A percentile compares a stretch with the other conserved stretches of the same genome.
Conservation (phyloP, 2,888 invertebrate species). For the Iphiclides podalirius region DNA sequence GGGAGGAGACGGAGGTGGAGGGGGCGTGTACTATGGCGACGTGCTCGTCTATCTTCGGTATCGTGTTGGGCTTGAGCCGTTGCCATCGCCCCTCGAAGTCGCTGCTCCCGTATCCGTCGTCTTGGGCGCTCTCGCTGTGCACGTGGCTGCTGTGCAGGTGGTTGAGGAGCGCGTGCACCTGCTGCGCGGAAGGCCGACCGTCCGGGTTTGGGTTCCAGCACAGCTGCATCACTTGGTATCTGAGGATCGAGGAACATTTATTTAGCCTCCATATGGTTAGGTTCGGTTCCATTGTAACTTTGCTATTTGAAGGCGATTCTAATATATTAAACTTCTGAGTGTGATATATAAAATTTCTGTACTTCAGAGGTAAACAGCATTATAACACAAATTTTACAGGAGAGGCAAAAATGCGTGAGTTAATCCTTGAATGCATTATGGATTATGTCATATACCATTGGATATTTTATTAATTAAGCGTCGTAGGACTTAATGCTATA, state of each 20-base stretch:
- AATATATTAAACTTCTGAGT: too few species aligned
- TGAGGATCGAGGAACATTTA: constrained; percentile 40
- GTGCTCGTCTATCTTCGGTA: constrained; percentile 79
- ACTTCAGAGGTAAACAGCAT: too few species aligned
- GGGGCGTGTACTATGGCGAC: constrained; percentile 68
- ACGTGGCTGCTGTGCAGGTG: constrained; percentile 62
- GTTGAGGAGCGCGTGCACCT: constrained; percentile 65
- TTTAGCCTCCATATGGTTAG: too few species aligned
- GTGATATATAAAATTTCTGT: too few species aligned
- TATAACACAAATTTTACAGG: too few species aligned
- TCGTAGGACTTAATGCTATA: too few species aligned
- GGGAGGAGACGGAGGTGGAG: constrained; percentile 51
- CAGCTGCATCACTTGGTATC: constrained; percentile 86
- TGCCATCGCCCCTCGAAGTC: constrained; percentile 89
- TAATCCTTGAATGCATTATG: too few species aligned
- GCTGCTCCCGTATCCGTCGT: constrained; percentile 47
- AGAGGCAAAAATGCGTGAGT: too few species aligned
- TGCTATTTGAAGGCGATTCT: too few species aligned
- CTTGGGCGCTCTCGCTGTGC: constrained; percentile 34
- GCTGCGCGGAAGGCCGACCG: constrained; percentile 52
- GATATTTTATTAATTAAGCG: too few species aligned
- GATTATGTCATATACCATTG: too few species aligned
- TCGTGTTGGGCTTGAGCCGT: constrained; percentile 83
- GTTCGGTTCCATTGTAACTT: too few species aligned
- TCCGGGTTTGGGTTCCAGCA: constrained; percentile 80